Percentiles rank a stretch among this genome's conserved stretches.
These are phyloP conservation scores for Diceros bicornis DNA, from an alignment of 2,797 vertebrate genomes.

Conservation along the genomic window DNA sequence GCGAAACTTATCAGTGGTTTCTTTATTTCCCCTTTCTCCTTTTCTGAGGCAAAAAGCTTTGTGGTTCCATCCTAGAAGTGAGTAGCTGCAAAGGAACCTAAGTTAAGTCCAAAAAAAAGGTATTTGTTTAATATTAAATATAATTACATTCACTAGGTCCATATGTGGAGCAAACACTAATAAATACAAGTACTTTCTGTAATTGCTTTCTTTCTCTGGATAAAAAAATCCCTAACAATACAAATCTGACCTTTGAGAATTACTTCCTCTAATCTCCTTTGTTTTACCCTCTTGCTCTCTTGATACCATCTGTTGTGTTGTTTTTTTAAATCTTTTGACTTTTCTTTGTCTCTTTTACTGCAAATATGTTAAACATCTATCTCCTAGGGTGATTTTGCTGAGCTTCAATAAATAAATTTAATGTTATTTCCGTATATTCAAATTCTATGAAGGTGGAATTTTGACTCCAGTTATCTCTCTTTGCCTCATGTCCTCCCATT, in stretches of 20 bases:
- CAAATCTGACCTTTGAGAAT: constrained; percentile 64
- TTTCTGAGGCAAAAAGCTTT: background rate
- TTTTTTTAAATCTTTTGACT: background rate
- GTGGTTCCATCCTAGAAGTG: background rate
- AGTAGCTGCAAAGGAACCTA: background rate
- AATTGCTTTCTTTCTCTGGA: constrained; percentile 52
- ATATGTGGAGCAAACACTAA: constrained; percentile 18
- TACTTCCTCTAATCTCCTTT: background rate
- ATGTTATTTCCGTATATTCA: constrained; percentile 36
- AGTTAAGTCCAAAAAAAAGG: background rate
- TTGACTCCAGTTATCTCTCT: background rate
- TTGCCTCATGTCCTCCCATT: background rate
- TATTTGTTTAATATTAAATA: background rate
- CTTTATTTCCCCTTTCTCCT: background rate
- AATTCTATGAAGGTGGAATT: background rate
- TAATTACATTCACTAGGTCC: background rate
- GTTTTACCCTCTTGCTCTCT: background rate
- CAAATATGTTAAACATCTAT: background rate
- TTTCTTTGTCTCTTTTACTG: constrained; percentile 9
- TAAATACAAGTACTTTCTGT: constrained; percentile 36
- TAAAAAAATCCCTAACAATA: constrained; percentile 33
- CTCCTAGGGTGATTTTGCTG: background rate
- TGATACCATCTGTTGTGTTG: constrained; percentile 29
- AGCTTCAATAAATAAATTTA: constrained; percentile 8
- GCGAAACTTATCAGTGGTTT: background rate